Conservation (phyloP, 2,797 vertebrate genomes). For the Centroberyx gerrardi region DNA sequence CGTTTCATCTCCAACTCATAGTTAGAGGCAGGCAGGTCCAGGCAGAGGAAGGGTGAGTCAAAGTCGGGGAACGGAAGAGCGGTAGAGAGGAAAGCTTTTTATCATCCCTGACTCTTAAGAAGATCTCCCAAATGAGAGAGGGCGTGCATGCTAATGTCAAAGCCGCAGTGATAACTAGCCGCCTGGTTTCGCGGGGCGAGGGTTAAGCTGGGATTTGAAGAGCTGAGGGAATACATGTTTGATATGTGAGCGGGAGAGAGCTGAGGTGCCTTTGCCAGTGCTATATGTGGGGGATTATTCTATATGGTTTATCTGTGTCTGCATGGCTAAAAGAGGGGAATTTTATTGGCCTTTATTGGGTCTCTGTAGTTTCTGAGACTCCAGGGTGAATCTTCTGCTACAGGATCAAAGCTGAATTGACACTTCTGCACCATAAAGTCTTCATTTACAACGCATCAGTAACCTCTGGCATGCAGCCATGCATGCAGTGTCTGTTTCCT, state of each 20-base stretch:
- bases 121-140: conserved; percentile 84
- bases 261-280: conserved; percentile 79
- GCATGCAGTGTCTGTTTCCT: conserved; percentile 27
- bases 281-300: conserved; percentile 78
- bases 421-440: conserved; percentile 54
- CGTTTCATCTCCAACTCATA: conserved; percentile 80
- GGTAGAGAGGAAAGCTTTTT: conserved; percentile 81
- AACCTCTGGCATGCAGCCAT: conserved; percentile 27
- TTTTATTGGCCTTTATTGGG: conserved; percentile 57
- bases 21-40: conserved; percentile 76
- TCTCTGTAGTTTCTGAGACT: conserved; percentile 51
- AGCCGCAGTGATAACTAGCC: conserved; percentile 80
- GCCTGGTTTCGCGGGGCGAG: conserved; percentile 74
- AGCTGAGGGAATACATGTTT: conserved; percentile 81
- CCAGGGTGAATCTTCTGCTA: conserved; percentile 55
- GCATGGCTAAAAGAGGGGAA: conserved; percentile 58
- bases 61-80: conserved; percentile 78
- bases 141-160: conserved; percentile 81
- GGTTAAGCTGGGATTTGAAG: conserved; percentile 84
- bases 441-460: conserved; percentile 63
- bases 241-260: conserved; percentile 77
- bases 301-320: conserved; percentile 77
- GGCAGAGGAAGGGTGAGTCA: conserved; percentile 81
- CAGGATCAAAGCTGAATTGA: conserved; percentile 69
- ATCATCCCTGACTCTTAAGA: conserved; percentile 83